phyloP scores from a whole-genome alignment of 92 coral and sea anemone genomes.

The Galaxea fascicularis region DNA sequence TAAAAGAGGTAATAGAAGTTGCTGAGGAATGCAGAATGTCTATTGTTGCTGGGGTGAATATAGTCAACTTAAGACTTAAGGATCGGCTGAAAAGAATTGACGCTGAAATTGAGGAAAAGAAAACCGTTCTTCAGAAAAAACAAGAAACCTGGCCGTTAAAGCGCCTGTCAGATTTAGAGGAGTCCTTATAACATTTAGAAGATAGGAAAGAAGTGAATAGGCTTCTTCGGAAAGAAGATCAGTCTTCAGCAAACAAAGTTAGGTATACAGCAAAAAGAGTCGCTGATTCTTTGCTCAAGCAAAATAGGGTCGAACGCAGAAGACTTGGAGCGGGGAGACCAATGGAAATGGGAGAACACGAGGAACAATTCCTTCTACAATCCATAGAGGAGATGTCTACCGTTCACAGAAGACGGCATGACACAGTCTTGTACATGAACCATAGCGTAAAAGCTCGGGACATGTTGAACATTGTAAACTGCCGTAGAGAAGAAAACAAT shows the following conservation, averaged over 20 bases:
- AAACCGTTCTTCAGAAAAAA: constrained; percentile 39
- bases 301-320: constrained; percentile 50
- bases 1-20: constrained; percentile 36
- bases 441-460: constrained; percentile 64
- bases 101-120: constrained; percentile 29
- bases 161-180: constrained; percentile 52
- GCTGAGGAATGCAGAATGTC: constrained; percentile 47
- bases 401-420: constrained; percentile 73
- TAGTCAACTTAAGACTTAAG: constrained; percentile 16
- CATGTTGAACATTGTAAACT: constrained; percentile 54
- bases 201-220: constrained; percentile 41
- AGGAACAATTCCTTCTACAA: constrained; percentile 59
- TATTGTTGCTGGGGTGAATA: constrained; percentile 34
- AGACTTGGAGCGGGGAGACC: constrained; percentile 56
- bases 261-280: constrained; percentile 56
- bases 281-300: constrained; percentile 49
- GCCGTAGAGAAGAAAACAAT: constrained; percentile 47
- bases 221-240: constrained; percentile 43
- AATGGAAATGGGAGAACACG: constrained; percentile 50
- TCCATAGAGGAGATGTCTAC: constrained; percentile 69
- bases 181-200: constrained; percentile 28
- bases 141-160: constrained; percentile 36
- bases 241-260: constrained; percentile 30
- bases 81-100: constrained; percentile 35
- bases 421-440: constrained; percentile 67